A percentile compares a stretch with the other conserved stretches of the same genome.
Conservation (phyloP, 2,113 vertebrate genomes). For the Centropristis striata region DNA sequence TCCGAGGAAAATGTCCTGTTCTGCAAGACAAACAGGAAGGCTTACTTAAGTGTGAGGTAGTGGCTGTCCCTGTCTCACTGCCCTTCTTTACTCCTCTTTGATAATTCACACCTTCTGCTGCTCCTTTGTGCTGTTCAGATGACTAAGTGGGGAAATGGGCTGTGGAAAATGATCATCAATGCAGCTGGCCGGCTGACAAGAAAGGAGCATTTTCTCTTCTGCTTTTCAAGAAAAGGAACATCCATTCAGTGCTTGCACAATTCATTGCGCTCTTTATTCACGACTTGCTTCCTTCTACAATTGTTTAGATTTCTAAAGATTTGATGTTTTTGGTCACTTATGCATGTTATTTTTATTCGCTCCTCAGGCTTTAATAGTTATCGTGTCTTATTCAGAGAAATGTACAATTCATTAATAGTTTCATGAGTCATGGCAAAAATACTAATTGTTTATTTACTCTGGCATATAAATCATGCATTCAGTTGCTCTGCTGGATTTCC, state of each 20-base stretch:
- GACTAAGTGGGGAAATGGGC: constrained; percentile 85
- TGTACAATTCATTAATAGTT: constrained; percentile 5
- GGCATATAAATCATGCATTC: constrained; percentile 26
- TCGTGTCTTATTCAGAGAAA: constrained; percentile 19
- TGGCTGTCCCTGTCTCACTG: constrained; percentile 64
- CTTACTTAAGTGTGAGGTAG: constrained; percentile 58
- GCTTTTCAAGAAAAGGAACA: constrained; percentile 62
- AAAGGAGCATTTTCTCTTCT: constrained; percentile 61
- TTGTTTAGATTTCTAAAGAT: constrained; percentile 61
- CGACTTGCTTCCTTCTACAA: constrained; percentile 22
- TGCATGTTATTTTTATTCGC: constrained; percentile 23
- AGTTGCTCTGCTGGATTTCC: constrained; percentile 33
- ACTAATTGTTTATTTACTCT: constrained; percentile 26
- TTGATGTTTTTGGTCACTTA: constrained; percentile 11
- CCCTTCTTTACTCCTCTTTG: constrained; percentile 75
- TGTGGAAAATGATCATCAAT: constrained; percentile 86
- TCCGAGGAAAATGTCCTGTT: constrained; percentile 62
- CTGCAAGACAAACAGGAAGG: constrained; percentile 67
- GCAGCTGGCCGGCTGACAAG: constrained; percentile 77
- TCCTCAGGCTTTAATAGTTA: constrained; percentile 13
- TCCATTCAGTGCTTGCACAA: constrained; percentile 43
- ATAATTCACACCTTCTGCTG: constrained; percentile 82
- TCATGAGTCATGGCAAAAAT: constrained; percentile 16
- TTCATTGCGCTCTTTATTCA: constrained; percentile 60
- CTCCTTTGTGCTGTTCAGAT: constrained; percentile 81